Evolutionary conservation across 2,797 vertebrate species (phyloP).

Genomic region (Micropoecilia bifurca): DNA sequence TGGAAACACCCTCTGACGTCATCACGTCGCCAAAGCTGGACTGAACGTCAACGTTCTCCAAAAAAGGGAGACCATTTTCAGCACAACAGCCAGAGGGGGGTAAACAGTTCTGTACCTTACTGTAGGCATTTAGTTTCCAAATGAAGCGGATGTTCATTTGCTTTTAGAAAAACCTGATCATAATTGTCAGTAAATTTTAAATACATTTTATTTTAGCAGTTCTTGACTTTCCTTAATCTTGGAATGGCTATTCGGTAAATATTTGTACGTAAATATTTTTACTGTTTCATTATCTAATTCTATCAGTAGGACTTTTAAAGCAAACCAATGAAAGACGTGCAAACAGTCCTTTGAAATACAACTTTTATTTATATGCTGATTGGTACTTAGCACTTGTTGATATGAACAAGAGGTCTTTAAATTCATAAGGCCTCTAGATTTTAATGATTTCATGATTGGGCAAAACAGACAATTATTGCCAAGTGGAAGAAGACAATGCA

Average conservation of each 20-base stretch:
- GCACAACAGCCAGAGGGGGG: slow-evolving; percentile 33
- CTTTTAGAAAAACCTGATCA: background rate
- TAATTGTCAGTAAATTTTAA: background rate
- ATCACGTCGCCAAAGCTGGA: slow-evolving; percentile 11
- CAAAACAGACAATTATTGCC: background rate
- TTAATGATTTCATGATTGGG: background rate
- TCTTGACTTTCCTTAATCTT: background rate
- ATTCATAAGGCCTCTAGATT: background rate
- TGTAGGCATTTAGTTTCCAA: background rate
- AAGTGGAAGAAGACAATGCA: background rate
- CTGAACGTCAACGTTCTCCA: slow-evolving; percentile 32
- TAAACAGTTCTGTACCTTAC: background rate
- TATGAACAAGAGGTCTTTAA: too few species aligned
- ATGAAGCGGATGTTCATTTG: background rate
- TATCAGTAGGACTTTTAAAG: background rate
- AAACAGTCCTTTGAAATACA: background rate
- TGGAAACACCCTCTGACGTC: slow-evolving; percentile 71
- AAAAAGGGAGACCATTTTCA: slow-evolving; percentile 4
- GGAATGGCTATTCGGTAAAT: background rate
- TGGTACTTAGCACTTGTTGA: background rate
- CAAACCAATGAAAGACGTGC: background rate
- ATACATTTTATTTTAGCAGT: too few species aligned
- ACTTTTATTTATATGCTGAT: background rate
- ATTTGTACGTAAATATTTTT: background rate
- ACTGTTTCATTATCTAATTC: background rate